Base-by-base conservation (phyloP, 2,888 invertebrate genomes). In the Suillia variegata region DNA sequence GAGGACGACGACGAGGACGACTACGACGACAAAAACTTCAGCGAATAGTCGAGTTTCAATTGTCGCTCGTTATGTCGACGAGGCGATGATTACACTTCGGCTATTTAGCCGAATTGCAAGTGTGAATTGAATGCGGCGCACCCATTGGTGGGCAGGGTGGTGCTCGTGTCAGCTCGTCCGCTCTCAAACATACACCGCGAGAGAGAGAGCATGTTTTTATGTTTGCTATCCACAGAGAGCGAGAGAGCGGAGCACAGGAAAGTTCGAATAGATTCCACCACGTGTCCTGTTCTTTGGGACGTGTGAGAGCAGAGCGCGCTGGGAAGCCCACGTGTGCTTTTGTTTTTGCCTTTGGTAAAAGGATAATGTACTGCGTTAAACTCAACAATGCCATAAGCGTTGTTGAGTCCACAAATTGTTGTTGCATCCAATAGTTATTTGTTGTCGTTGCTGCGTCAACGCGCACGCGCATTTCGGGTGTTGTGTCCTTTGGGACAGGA, bases 211-310 rank as follows among this genome's bases (percentile, higher is more conserved):
- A 48, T 50, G 26, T 10, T 6, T 26, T 10, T 59, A 55, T 60
- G 64, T 57, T n/a, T n/a, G n/a, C n/a, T 31, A 31, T 8, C 31
- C 12, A 6, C 6, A 31, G 31, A 31, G 31, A 31, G 58, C 49
- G 59, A 59, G 60, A 58, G 55, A 57, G 59, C 42, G 48, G 52
- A 49, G 50, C 21, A 56, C 17, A 56, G n/a, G n/a, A n/a, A n/a
- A n/a, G n/a, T n/a, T n/a, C n/a, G n/a, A 24, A 66, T 67, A 59
- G 59, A 61, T 59, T 73, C 75, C 75, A 75, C 75, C 75, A 75
- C 75, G 75, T 75, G 75, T 64, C 66, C 33, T 34, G 26, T 21
- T n/a, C n/a, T 24, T 38, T 24, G 17, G 20, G 18, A 12, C 12
- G 31, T 47, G 49, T n/a, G 22, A 53, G 33, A 33, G 56, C 31